A percentile compares a stretch with the other conserved stretches of the same genome.
phyloP scores from a whole-genome alignment of 1,140 invertebrate genomes.

The Homarus americanus region DNA sequence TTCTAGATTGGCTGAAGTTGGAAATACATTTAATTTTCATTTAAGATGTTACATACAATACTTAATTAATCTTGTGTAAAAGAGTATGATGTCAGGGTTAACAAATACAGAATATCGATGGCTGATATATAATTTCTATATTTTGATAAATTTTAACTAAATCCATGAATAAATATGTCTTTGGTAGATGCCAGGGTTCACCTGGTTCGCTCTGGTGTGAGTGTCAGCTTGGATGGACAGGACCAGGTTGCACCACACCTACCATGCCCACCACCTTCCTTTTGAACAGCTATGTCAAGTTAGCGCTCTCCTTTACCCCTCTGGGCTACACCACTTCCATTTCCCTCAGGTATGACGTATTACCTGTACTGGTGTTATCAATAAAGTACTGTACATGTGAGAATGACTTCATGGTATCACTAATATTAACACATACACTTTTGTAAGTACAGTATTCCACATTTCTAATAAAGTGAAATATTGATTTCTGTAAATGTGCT shows the following conservation, averaged over 20 bases:
- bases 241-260: slow-evolving; percentile 4
- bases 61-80: not conserved
- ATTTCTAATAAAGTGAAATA: no score
- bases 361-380: no score
- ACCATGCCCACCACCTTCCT: slow-evolving; percentile 30
- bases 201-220: slow-evolving; percentile 9
- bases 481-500: no score
- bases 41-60: no score
- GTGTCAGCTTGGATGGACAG: slow-evolving; percentile 12
- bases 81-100: not conserved
- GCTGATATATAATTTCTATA: not conserved
- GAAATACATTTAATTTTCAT: no score
- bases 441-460: no score
- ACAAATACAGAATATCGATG: not conserved
- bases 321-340: slow-evolving; percentile 20
- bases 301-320: slow-evolving; percentile 25
- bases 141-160: not conserved
- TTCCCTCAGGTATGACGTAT: not conserved
- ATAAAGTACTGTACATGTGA: no score
- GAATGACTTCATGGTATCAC: no score
- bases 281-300: not conserved
- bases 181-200: not conserved
- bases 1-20: no score
- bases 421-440: no score
- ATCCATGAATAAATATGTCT: not conserved